Evolutionary conservation across 2,113 vertebrate species (phyloP), one percentile per base, ranked within the genome.

Genomic region (Megaceryle torquata): DNA sequence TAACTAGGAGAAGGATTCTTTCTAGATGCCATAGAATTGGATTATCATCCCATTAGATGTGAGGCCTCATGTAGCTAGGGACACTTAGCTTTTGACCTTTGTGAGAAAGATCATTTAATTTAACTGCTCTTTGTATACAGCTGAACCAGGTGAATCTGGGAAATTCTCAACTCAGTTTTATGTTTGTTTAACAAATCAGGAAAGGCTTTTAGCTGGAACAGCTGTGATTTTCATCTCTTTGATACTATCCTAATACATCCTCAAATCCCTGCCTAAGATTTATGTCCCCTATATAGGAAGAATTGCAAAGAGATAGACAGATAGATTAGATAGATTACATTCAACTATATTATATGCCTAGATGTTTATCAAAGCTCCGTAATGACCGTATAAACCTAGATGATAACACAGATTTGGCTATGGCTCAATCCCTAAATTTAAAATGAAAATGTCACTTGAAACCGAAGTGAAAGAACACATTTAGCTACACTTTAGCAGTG

Each of bases 61-160:
- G 96, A 98, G 96, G 90, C 90, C 94, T 96, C 93, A 50, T 96
- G 86, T 96, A 98, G 96, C 93, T 93, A 93, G 68, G 95, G 81
- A 92, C 91, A 97, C 92, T 98, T 97, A 97, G 97, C 97, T 97
- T 97, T 91, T 98, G 97, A 98, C 97, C 97, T 97, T 95, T 95
- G 68, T 91, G 86, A 88, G 95, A 93, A 97, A 89, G 96, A 97
- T 96, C 95, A 97, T 98, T 97, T 97, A 96, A 97, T 97, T 96
- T 97, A 97, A 94, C 93, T 6, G 31, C 87, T 95, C 95, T 96
- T 96, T 96, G 93, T 94, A 78, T 96, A 89, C 63, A 96, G 86
- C 94, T 87, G 89, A 95, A 96, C 95, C 95, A 97, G 96, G 97
- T 97, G 93, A 96, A 97, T 96, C 91, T 91, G 91, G 84, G 95